Base-by-base conservation (phyloP, 2,113 vertebrate species). In the Haliaeetus leucogaster region DNA sequence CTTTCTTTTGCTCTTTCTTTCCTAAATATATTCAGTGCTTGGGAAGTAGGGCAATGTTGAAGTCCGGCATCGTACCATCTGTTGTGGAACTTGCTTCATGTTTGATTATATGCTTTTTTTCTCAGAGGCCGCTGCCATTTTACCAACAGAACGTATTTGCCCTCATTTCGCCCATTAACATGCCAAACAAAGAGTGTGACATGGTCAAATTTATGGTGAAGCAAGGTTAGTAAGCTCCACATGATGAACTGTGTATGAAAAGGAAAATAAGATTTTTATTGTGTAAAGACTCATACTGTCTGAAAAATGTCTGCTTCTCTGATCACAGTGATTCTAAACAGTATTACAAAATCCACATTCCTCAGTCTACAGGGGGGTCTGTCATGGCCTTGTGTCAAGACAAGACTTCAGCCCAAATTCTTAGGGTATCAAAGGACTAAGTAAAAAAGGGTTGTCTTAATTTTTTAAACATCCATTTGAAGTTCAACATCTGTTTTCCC, bases 61-160 rank as follows among this genome's bases (percentile, higher is more conserved):
- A 89, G 34, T 53, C 26, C 18, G 50, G 47, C 20, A 25, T 72
- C 32, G 21, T 93, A 4, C 6, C 7, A 0, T 77, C 32, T 70
- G 7, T 55, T 83, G 34, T 73, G 50, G 27, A 77, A 36, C 15
- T 82, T 78, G 22, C 11, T 50, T 92, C 15, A 16, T 63, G 20
- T 65, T 63, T 85, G 16, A 45, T 81, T 30, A 3, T 92, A 1
- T 72, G 23, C 2, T 83, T 67, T 47, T 48, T 50, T 45, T 18
- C 16, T 47, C 32, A 91, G 90, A 94, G 87, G 73, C 97, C 96
- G 0, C 81, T 97, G 8, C 90, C 95, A 0, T 26, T 96, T 25
- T 98, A 98, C 97, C 99, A 99, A 97, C 98, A 98, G 96, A 99
- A 99, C 0, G 95, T 98, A 0, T 99, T 99, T 93, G 94, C 96